Base-by-base conservation (phyloP, 2,888 invertebrate species). In the Meliscaeva auricollis region DNA sequence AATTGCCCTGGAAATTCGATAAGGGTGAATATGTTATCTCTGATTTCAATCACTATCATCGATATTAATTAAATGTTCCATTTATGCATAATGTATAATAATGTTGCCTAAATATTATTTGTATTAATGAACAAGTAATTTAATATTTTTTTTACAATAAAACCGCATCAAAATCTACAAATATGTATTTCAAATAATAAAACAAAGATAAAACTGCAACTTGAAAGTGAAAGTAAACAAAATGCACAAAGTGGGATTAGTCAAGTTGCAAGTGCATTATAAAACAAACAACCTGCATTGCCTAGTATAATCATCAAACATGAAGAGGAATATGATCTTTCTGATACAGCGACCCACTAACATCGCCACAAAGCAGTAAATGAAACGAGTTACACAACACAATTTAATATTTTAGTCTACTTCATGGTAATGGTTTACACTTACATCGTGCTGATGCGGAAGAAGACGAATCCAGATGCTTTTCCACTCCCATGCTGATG, bases 401-500 rank as follows among this genome's bases (percentile, higher is more conserved):
- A 22, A 22, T 35, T 5, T 30, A 46, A 38, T 58, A 13, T 52
- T 30, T 66, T 52, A 50, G 54, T 83, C 75, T 26, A 69, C 73
- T 70, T 32, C 56, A 41, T 30, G 17, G 50, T 9, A 69, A 35
- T 64, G n/a, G 26, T 22, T 73, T 56, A 54, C 87, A 90, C 91
- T 91, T 89, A 91, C 91, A 89, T 84, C 90, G 89, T 84, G 89
- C 87, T 87, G 82, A 73, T 87, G 89, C 88, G 87, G 82, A 73
- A 82, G 87, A 79, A 75, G 87, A 75, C 50, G 83, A 60, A 64
- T 87, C 87, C 87, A 89, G 87, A 89, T 89, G 90, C 87, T 89
- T 91, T 87, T 91, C 91, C 68, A 90, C 90, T 82, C 91, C 91
- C 91, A 91, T 91, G 69, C 69, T 78, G 74, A 15, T 62, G 58